Conservation (phyloP, 2,797 vertebrate genomes). For the Natrix natrix region DNA sequence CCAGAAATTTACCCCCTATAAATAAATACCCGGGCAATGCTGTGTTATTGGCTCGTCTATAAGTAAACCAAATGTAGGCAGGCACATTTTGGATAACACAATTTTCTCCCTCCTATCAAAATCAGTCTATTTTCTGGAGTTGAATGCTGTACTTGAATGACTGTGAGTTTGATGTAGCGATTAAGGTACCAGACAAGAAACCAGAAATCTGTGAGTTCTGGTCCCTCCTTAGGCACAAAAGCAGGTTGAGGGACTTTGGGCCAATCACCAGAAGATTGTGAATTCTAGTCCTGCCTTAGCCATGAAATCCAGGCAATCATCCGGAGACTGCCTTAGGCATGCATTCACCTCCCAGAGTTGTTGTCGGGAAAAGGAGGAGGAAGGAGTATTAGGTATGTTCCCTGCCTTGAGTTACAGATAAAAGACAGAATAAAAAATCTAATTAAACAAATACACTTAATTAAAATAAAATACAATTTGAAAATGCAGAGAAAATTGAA, state of each 20-base stretch:
- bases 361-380: neutral
- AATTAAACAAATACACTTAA: neutral
- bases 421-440: neutral
- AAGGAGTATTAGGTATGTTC: neutral
- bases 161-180: too few relatives aligned
- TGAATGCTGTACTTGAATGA: slow-evolving; percentile 5
- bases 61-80: neutral
- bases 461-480: neutral
- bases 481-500: neutral
- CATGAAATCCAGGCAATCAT: neutral
- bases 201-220: neutral
- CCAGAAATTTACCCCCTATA: too few relatives aligned
- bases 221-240: neutral
- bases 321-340: neutral
- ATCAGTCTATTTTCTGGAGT: slow-evolving; percentile 9
- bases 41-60: too few relatives aligned
- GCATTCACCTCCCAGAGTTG: neutral
- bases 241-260: neutral
- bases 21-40: too few relatives aligned
- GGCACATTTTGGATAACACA: neutral
- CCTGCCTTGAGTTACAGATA: neutral
- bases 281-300: neutral
- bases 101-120: neutral
- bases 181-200: neutral
- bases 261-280: neutral